Percentiles rank a stretch among this genome's conserved stretches.
phyloP scores from a whole-genome alignment of 2,888 invertebrate species.

The Omphaloscelis lunosa region DNA sequence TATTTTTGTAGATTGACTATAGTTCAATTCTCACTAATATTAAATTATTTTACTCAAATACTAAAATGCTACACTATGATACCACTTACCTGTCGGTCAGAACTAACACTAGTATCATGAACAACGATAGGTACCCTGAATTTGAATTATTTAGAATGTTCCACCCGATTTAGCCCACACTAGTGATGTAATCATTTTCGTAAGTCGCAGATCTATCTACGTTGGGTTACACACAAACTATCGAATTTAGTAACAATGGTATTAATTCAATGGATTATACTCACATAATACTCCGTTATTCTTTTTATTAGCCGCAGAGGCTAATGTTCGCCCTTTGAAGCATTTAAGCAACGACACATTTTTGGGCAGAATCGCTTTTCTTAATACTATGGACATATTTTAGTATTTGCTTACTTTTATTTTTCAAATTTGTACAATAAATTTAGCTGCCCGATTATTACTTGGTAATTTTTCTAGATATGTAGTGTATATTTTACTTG shows the following conservation, averaged over 20 bases:
- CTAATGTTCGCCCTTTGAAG: conserved; percentile 78
- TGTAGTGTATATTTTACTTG: conserved; percentile 73
- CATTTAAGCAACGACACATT: conserved; percentile 83
- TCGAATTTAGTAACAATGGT: neutral
- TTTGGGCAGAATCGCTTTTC: conserved; percentile 81
- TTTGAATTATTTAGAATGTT: neutral
- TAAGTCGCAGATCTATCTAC: neutral
- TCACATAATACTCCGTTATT: conserved; percentile 78
- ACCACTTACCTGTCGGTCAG: conserved; percentile 48
- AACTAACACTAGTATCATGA: neutral
- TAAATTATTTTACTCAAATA: neutral
- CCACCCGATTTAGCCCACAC: neutral
- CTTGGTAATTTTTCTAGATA: conserved; percentile 72
- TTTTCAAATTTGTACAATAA: conserved; percentile 26
- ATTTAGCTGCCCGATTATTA: conserved; percentile 40
- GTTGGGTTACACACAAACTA: neutral
- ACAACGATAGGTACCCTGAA: neutral
- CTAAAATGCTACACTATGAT: conserved; percentile 21
- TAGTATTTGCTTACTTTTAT: conserved; percentile 42
- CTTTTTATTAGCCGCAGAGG: conserved; percentile 76
- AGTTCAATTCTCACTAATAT: neutral
- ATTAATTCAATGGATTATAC: conserved; percentile 60
- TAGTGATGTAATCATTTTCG: neutral
- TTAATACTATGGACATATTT: conserved; percentile 84
- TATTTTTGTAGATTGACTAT: neutral